phyloP scores from a whole-genome alignment of 2,888 invertebrate species.

The Cryptus viduatorius region DNA sequence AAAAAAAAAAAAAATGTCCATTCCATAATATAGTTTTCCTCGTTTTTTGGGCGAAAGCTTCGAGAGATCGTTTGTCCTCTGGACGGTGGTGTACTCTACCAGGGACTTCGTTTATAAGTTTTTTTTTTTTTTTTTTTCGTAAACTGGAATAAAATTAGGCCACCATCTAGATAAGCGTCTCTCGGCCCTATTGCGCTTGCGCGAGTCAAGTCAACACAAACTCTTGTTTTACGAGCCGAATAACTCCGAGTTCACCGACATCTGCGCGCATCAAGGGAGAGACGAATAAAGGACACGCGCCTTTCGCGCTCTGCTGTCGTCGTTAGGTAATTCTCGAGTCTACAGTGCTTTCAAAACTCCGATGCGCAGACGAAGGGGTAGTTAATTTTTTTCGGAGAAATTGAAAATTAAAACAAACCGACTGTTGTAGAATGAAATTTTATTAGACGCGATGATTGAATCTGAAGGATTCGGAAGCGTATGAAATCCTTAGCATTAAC shows the following conservation, averaged over 20 bases:
- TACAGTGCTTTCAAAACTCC: background rate
- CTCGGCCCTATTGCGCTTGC: constrained; percentile 40
- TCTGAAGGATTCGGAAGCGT: background rate
- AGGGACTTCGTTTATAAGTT: constrained; percentile 27
- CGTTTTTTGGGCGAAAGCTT: constrained; percentile 24
- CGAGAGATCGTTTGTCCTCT: constrained; percentile 24
- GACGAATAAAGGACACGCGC: background rate
- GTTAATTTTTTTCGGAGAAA: too few relatives aligned
- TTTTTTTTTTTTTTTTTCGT: constrained; percentile 53
- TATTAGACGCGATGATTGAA: background rate
- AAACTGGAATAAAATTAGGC: constrained; percentile 80
- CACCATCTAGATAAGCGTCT: constrained; percentile 72
- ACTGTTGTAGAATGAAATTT: too few relatives aligned
- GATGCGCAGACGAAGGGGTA: background rate
- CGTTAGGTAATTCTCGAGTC: background rate
- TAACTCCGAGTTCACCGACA: constrained; percentile 66
- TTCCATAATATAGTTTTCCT: constrained; percentile 53
- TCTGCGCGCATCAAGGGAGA: constrained; percentile 53
- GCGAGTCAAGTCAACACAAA: background rate
- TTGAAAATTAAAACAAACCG: too few relatives aligned
- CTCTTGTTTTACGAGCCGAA: constrained; percentile 50
- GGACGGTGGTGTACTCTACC: constrained; percentile 38
- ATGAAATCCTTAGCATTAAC: background rate
- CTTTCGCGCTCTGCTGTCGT: constrained; percentile 8
- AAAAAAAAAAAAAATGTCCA: background rate